These are phyloP conservation scores for Mastomys natalensis DNA, from an alignment of 2,113 vertebrate species.

Conservation along the genomic window DNA sequence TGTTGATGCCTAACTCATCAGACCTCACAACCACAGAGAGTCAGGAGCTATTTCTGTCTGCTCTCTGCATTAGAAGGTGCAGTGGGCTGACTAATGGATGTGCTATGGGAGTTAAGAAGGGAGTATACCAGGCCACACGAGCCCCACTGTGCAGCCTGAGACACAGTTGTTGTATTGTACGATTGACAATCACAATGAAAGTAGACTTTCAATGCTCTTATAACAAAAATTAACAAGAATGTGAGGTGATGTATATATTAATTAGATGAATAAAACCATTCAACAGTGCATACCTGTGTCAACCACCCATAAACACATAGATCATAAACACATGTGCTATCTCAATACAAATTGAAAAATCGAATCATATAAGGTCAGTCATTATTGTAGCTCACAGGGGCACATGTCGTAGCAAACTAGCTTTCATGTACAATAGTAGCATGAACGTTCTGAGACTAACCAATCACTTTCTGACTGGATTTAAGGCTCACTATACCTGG, in stretches of 20 bases:
- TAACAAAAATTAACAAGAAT: not conserved
- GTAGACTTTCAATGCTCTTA: too few relatives aligned
- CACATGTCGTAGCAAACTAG: not conserved
- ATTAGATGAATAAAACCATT: not conserved
- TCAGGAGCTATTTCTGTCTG: not conserved
- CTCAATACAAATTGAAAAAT: not conserved
- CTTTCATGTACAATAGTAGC: not conserved
- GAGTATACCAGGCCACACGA: too few relatives aligned
- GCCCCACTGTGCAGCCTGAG: too few relatives aligned
- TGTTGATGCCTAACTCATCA: not conserved
- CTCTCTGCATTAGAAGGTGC: not conserved
- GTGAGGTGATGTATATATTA: not conserved
- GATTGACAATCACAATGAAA: not conserved
- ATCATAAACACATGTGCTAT: not conserved
- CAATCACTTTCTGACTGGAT: not conserved
- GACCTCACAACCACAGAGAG: too few relatives aligned
- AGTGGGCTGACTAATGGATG: too few relatives aligned
- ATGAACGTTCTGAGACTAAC: not conserved
- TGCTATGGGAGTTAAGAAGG: not conserved
- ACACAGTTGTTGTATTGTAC: too few relatives aligned
- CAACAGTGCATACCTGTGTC: fast-evolving
- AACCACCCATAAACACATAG: fast-evolving
- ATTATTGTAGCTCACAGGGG: not conserved
- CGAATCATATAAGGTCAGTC: not conserved
- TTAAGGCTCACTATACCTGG: not conserved